Evolutionary conservation across 2,888 invertebrate species (phyloP).

Genomic region (Eubasilissa splendida): DNA sequence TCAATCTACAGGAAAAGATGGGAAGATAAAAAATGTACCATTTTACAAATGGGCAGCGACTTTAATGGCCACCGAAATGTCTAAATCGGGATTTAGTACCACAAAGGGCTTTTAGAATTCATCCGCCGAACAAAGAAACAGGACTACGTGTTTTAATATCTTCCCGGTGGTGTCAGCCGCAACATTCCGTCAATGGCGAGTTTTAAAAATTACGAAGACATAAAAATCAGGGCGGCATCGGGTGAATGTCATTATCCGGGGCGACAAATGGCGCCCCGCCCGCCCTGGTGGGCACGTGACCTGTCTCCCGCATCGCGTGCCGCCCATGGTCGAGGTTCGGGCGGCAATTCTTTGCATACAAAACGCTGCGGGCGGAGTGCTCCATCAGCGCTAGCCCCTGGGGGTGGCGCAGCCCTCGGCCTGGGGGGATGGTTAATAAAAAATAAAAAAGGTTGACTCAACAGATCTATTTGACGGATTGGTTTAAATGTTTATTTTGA

Average conservation of each 20-base stretch:
- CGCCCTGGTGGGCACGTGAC: constrained; percentile 50
- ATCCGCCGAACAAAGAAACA: constrained; percentile 40
- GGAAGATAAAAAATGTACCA: constrained; percentile 17
- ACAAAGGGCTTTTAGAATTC: constrained; percentile 41
- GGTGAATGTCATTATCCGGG: constrained; percentile 50
- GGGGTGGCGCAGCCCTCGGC: not conserved
- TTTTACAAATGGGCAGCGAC: constrained; percentile 28
- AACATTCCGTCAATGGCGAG: constrained; percentile 36
- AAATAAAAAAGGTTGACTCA: not conserved
- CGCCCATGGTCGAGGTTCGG: constrained; percentile 19
- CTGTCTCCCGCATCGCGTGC: not conserved
- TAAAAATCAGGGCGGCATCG: constrained; percentile 52
- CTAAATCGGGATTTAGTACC: constrained; percentile 26
- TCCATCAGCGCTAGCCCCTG: constrained; percentile 29
- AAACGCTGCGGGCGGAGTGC: constrained; percentile 29
- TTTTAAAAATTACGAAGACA: constrained; percentile 52
- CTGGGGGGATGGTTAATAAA: not conserved
- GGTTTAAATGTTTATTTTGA: not conserved
- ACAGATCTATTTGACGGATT: not conserved
- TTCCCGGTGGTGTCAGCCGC: constrained; percentile 2
- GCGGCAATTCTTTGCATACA: constrained; percentile 42
- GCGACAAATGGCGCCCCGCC: constrained; percentile 33
- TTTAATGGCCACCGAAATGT: constrained; percentile 32
- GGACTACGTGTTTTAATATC: constrained; percentile 50
- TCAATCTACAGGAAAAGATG: not conserved